Base-by-base conservation (phyloP, 1,140 invertebrate species). In the Eurytemora carolleeae region DNA sequence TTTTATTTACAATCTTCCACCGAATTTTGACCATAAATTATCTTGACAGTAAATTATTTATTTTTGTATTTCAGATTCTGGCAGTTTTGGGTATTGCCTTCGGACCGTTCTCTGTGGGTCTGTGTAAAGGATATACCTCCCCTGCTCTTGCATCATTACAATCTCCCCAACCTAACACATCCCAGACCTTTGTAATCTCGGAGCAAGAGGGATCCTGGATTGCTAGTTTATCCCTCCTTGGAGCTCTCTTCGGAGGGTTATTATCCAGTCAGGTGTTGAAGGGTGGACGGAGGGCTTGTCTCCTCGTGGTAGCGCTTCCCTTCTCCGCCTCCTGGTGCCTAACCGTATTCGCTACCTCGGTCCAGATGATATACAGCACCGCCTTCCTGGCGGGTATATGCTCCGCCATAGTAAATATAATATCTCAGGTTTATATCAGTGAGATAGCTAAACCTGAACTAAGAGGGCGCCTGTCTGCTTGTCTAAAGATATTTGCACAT, bases 391-490 rank as follows among this genome's bases (percentile, higher is more conserved):
- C 82, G 3, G 85, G 85, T 3, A 82, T 87, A 24, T 81, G 83
- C 68, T 85, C 84, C 65, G 83, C 83, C 25, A 80, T 86, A 57
- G 80, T 86, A 53, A 80, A 83, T 54, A 80, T 86, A 72, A 82
- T 84, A 17, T 82, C 84, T 26, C 84, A 86, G 17, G 82, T 91
- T 59, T 93, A 92, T 73, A 82, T 92, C 64, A 87, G 85, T 60
- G 89, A 94, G 76, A 89, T 89, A 66, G 84, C 87, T 16, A 81
- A 86, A 26, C 83, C 87, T 17, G 81, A 84, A 57, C 83, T 89
- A 61, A 73, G 89, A 66, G 89, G 88, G 1, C 82, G 84, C 64
- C 75, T 92, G 20, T 87, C 85, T 65, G 84, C 87, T 7, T 80
- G 87, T 64, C 74, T 86, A 53, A 91, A 92, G 73, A 80, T 90